Percentiles rank a stretch among this genome's conserved stretches.
phyloP scores from a whole-genome alignment of 2,113 vertebrate species.

The Columba livia region DNA sequence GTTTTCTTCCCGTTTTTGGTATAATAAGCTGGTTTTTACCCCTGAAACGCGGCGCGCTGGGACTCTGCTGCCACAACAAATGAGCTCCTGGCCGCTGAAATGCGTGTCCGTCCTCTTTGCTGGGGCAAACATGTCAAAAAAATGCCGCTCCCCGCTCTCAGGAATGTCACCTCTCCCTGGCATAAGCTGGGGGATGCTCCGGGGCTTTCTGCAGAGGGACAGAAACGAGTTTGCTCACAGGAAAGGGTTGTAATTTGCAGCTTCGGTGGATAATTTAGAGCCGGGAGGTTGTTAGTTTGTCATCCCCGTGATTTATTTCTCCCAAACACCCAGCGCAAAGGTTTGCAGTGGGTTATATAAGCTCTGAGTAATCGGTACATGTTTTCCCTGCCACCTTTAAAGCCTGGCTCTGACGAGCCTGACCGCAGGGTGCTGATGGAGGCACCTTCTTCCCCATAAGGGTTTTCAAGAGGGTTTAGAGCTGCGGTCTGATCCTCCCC shows the following conservation, averaged over 20 bases:
- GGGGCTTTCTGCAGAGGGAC: neutral
- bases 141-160: neutral
- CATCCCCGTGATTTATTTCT: neutral
- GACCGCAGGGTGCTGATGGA: neutral
- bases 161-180: neutral
- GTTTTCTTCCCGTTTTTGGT: neutral
- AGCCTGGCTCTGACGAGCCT: neutral
- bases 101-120: neutral
- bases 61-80: neutral
- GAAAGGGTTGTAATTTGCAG: conserved; percentile 1
- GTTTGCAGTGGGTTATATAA: neutral
- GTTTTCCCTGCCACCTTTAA: neutral
- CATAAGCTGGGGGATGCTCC: neutral
- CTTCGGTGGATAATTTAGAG: neutral
- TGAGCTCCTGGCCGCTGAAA: neutral
- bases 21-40: neutral
- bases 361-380: conserved; percentile 14
- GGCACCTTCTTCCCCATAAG: neutral
- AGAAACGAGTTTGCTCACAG: neutral
- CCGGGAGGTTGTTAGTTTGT: conserved; percentile 11
- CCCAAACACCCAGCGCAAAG: neutral
- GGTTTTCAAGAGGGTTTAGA: neutral
- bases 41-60: neutral
- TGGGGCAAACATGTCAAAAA: neutral
- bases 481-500: neutral